Base-by-base conservation (phyloP, 2,888 invertebrate species). In the Ormyrus nitidulus region DNA sequence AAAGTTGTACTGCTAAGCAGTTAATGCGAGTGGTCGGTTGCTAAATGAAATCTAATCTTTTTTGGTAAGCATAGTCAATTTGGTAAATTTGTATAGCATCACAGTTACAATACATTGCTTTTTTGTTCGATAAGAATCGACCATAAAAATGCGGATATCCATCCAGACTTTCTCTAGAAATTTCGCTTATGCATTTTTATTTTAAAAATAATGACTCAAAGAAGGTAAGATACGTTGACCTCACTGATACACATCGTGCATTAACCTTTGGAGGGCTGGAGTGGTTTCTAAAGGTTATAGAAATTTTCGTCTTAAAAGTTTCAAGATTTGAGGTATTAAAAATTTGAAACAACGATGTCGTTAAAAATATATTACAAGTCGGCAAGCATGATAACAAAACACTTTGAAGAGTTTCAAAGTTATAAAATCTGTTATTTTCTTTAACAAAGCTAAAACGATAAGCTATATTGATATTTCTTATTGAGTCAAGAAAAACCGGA, bases 161-260 rank as follows among this genome's bases (percentile, higher is more conserved):
- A n/a, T 9, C 0, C 64, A 7, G 65, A 34, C 66, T 53, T 66
- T 53, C 51, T 8, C 2, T 7, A 56, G 1, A 56, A 11, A 11
- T n/a, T 34, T 59, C 66, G 7, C 51, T 6, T 7, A 8, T 49
- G 66, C 58, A 54, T 44, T 6, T 53, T 7, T 8, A 44, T n/a
- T 6, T 8, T 46, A 13, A 69, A 8, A 44, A 44, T n/a, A 54
- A 54, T 54, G 44, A 54, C 6, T 68, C 56, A 2, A 68, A 68
- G 44, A 6, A 44, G 51, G 56, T 34, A 59, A 70, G 70, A 71
- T 49, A 34, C 71, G 51, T 61, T 61, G 71, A 71, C 71, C 59
- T 61, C n/a, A 59, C 19, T 49, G 9, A 5, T n/a, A 44, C 9
- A 6, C 3, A 10, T 10, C n/a, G n/a, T 48, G 9, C 6, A 65